Conservation (phyloP, 2,113 vertebrate genomes). For the Atherinomorus stipes region DNA sequence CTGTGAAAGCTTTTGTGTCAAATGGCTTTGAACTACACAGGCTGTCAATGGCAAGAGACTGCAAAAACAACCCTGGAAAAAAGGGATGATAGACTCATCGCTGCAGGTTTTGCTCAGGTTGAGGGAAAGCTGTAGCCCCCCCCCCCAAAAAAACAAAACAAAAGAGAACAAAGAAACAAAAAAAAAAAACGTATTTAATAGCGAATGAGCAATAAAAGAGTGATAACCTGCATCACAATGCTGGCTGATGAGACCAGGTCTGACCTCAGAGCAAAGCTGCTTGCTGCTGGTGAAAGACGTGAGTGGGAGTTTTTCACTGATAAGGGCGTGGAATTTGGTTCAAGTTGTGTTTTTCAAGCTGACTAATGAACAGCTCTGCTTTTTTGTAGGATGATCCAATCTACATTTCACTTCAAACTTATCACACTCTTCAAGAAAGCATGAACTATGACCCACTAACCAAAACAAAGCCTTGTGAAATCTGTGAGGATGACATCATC, state of each 20-base stretch:
- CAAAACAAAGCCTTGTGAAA: slow-evolving; percentile 24
- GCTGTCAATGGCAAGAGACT: slow-evolving; percentile 34
- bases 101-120: slow-evolving; percentile 41
- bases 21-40: slow-evolving; percentile 53
- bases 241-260: slow-evolving; percentile 63
- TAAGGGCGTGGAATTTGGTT: slow-evolving; percentile 25
- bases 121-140: slow-evolving; percentile 51
- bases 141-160: slow-evolving; percentile 26
- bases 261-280: slow-evolving; percentile 47
- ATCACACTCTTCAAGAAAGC: slow-evolving; percentile 5
- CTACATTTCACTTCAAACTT: neutral
- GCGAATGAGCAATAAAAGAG: slow-evolving; percentile 69
- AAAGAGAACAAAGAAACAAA: slow-evolving; percentile 32
- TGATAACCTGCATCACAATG: slow-evolving; percentile 49
- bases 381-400: slow-evolving; percentile 7
- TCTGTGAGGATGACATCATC: neutral
- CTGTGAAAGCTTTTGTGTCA: slow-evolving; percentile 44
- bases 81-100: slow-evolving; percentile 53
- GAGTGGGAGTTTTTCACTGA: slow-evolving; percentile 25
- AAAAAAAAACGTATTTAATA: slow-evolving; percentile 47
- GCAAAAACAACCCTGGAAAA: slow-evolving; percentile 58
- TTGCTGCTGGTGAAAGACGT: slow-evolving; percentile 15
- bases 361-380: slow-evolving; percentile 20
- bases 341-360: slow-evolving; percentile 25
- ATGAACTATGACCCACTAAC: slow-evolving; percentile 7